Base-by-base conservation (phyloP, 2,888 invertebrate species). In the Pristionchus exspectatus region DNA sequence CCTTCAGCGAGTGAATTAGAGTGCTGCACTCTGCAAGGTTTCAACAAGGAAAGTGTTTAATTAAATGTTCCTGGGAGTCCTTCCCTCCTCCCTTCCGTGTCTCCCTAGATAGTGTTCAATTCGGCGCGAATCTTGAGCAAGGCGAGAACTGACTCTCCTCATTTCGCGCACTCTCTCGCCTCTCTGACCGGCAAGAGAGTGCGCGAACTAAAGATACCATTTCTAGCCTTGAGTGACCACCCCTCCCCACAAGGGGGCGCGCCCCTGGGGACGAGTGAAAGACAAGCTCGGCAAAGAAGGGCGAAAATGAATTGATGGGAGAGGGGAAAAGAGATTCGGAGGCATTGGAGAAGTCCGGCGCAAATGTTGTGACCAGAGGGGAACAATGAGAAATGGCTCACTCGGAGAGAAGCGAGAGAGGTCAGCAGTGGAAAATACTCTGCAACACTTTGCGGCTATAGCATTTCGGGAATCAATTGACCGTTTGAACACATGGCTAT, bases 71-170 rank as follows among this genome's bases (percentile, higher is more conserved):
- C 84, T 77, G 72, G 12, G 72, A 30, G 33, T 16, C 30, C 21
- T 83, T 84, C 56, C 85, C 77, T 27, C 54, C 63, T 56, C 56
- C 59, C 89, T 89, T 83, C 27, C 81, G 21, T 89, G 59, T 89
- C 59, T 81, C 84, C 54, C 59, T 54, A n/a, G 44, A 14, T 30
- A 44, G 54, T 33, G 54, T 59, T 84, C 44, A 30, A n/a, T 83
- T 12, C 56, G 38, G 16, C 24, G 38, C 9, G 5, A 38, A 24
- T 18, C 38, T 50, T 27, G 24, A 27, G 84, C 5, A 3, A 2
- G 38, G 2, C 38, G 38, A n/a, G n/a, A n/a, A n/a, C n/a, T n/a
- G n/a, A 16, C 12, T 84, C 84, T 56, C 54, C 50, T n/a, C 27
- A 84, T 44, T 74, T 54, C 50, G 12, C 50, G 9, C 30, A 84